Evolutionary conservation across 2,797 vertebrate species (phyloP), one percentile per base, ranked within the genome.

Genomic region (Alosa sapidissima): DNA sequence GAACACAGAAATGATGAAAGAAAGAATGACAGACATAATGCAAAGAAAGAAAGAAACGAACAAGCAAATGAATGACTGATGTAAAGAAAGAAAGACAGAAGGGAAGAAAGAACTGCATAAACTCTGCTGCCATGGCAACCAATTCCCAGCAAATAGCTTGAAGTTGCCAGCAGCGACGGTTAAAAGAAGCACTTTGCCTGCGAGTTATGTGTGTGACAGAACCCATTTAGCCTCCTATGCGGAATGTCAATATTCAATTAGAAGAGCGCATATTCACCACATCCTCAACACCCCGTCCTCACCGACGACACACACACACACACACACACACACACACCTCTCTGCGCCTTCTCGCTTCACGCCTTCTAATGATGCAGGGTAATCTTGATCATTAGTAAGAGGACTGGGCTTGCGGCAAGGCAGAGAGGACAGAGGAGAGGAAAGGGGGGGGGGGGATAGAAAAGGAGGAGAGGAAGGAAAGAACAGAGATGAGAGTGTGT

Each of bases 231-330:
- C 87, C 92, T 84, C 10, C 11, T 85, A 85, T 90, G 88, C 91
- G 92, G 78, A 84, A 90, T 91, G 93, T 93, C 94, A 93, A 94
- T 94, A 94, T 94, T 95, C 93, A 94, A 95, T 95, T 93, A 94
- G 91, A 89, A 90, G 86, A 84, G 85, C 91, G 91, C 93, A 93
- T 91, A 92, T 93, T 91, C 91, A 91, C 92, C 85, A 81, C 58
- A 86, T 91, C 91, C 84, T 51, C 89, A 90, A 92, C 91, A 86
- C 87, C 28, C 41, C 90, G 33, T 10, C 11, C 65, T 68, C 62
- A 68, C 62, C 9, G 60, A 52, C 51, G 10, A 14, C 58, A 11
- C 62, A 68, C 62, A 33, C 62, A 65, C 9, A 33, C 5, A 16
- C 28, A 75, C 33, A 75, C 33, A 75, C 33, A 41, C 48, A 51